phyloP scores from a whole-genome alignment of 2,888 invertebrate species.

The Tenthredo amoena region DNA sequence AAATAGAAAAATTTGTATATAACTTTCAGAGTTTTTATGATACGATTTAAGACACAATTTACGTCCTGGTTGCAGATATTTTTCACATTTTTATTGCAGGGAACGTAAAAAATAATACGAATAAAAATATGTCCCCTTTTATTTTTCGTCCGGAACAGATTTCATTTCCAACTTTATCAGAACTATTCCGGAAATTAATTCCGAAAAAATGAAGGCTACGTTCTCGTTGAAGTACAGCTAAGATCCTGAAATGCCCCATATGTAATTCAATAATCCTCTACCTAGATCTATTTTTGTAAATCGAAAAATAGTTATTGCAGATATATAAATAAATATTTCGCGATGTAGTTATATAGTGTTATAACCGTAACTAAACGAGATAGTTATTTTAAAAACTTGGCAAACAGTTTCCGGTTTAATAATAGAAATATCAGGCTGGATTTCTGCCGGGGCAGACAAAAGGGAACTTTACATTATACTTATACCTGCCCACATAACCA shows the following conservation, averaged over 20 bases:
- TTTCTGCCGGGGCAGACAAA: conserved; percentile 24
- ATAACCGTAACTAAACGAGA: conserved; percentile 36
- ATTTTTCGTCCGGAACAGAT: too few relatives aligned
- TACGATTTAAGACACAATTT: neutral
- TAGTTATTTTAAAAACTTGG: conserved; percentile 46
- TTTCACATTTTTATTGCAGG: neutral
- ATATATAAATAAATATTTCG: conserved; percentile 2
- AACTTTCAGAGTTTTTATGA: neutral
- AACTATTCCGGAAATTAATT: too few relatives aligned
- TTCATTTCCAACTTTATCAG: too few relatives aligned
- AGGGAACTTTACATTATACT: neutral
- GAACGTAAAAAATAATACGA: neutral
- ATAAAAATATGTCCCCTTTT: neutral
- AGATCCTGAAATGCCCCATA: neutral
- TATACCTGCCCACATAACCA: neutral
- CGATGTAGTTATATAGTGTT: neutral
- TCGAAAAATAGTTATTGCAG: neutral
- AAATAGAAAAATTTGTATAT: neutral
- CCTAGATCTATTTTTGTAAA: neutral
- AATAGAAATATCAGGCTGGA: conserved; percentile 27
- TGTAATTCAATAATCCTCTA: neutral
- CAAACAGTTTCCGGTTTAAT: conserved; percentile 37
- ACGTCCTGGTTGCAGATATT: neutral
- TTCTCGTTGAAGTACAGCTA: neutral
- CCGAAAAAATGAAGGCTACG: neutral